These are phyloP conservation scores for Achroia grisella DNA, from an alignment of 1,140 invertebrate species.

Conservation along the genomic window DNA sequence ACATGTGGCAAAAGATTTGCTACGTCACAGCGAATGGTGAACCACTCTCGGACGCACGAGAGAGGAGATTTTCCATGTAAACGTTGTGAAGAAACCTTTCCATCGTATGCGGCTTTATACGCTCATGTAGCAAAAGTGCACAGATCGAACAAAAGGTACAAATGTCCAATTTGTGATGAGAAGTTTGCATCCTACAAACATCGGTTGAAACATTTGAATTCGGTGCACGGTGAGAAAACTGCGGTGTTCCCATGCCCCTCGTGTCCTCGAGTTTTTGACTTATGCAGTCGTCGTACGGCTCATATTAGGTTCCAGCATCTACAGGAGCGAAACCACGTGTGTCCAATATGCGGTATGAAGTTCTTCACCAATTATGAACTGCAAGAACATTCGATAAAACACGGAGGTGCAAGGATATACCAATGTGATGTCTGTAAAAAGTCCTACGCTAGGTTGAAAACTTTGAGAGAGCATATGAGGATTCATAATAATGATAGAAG, in stretches of 20 bases:
- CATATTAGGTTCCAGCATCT: constrained; percentile 53
- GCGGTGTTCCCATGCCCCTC: constrained; percentile 48
- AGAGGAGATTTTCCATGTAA: constrained; percentile 59
- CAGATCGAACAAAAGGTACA: constrained; percentile 53
- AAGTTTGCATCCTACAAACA: constrained; percentile 57
- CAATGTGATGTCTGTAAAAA: constrained; percentile 71
- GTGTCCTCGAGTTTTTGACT: constrained; percentile 55
- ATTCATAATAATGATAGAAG: constrained; percentile 64
- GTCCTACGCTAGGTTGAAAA: constrained; percentile 70
- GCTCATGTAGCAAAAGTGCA: constrained; percentile 52
- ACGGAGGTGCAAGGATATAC: constrained; percentile 56
- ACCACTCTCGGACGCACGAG: constrained; percentile 51
- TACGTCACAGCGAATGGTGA: constrained; percentile 50
- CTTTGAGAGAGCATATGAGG: constrained; percentile 71
- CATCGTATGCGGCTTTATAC: constrained; percentile 39
- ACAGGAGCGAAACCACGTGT: constrained; percentile 56
- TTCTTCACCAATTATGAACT: constrained; percentile 60
- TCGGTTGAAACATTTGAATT: constrained; percentile 52
- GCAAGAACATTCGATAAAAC: constrained; percentile 55
- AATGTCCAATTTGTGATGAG: constrained; percentile 59
- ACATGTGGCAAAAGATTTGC: constrained; percentile 65
- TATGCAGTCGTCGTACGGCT: constrained; percentile 49
- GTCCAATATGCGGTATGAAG: constrained; percentile 56
- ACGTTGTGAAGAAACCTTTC: constrained; percentile 41
- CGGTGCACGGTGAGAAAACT: constrained; percentile 48